phyloP scores from a whole-genome alignment of 2,888 invertebrate genomes.

The Stenotaenia linearis region DNA sequence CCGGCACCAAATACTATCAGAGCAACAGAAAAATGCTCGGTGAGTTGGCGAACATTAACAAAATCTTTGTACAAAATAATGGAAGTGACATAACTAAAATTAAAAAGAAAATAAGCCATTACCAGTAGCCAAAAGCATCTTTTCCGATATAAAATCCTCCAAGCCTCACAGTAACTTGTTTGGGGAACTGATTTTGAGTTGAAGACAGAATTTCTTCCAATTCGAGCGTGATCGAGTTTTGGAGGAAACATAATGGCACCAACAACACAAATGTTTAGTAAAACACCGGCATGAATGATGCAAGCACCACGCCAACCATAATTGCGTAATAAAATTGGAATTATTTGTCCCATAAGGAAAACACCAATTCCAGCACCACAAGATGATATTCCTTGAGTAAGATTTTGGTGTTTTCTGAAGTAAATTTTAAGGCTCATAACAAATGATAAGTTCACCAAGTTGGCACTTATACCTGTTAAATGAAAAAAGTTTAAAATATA shows the following conservation, averaged over 20 bases:
- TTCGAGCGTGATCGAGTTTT: background rate
- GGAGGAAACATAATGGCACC: background rate
- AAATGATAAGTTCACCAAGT: background rate
- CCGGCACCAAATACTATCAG: slow-evolving; percentile 5
- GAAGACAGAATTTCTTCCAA: background rate
- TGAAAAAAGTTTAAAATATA: background rate
- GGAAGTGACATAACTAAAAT: background rate
- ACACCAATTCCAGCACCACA: slow-evolving; percentile 7
- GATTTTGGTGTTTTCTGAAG: slow-evolving; percentile 4
- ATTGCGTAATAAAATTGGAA: background rate
- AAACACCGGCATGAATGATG: background rate
- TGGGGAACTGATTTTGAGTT: background rate
- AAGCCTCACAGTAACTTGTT: background rate
- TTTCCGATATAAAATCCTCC: background rate
- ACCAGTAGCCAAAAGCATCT: background rate
- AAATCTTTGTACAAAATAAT: slow-evolving; percentile 14
- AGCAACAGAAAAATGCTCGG: slow-evolving; percentile 6
- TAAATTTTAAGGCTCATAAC: background rate
- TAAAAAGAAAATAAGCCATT: background rate
- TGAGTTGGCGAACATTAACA: background rate
- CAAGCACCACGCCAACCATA: slow-evolving; percentile 24
- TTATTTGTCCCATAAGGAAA: background rate
- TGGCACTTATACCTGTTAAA: background rate
- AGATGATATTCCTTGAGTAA: background rate
- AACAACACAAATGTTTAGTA: background rate